A percentile compares a stretch with the other conserved stretches of the same genome.
phyloP scores from a whole-genome alignment of 2,113 vertebrate species.

The Peromyscus maniculatus region DNA sequence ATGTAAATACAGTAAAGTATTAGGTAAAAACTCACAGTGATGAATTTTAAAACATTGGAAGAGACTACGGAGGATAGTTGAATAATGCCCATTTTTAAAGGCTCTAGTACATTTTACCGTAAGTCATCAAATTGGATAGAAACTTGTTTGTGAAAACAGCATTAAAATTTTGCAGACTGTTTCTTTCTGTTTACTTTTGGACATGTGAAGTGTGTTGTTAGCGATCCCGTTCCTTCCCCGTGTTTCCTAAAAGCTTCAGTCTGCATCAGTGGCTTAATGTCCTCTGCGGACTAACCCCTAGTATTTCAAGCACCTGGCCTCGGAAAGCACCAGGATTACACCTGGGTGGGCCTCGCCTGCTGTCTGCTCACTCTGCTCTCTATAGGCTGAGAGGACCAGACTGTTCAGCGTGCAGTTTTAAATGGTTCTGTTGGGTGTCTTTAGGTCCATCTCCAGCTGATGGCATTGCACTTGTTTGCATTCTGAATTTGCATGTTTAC shows the following conservation, averaged over 20 bases:
- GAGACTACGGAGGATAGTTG: slow-evolving; percentile 60
- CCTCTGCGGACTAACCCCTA: not conserved
- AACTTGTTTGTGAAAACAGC: slow-evolving; percentile 54
- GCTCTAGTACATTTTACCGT: not conserved
- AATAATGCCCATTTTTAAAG: slow-evolving; percentile 42
- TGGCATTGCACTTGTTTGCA: slow-evolving; percentile 5
- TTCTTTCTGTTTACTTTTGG: slow-evolving; percentile 39
- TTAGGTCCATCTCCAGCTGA: not conserved
- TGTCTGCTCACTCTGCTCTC: not conserved
- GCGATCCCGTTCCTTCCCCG: rapidly evolving
- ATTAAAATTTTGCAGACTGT: slow-evolving; percentile 37
- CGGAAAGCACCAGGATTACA: not conserved
- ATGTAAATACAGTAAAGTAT: slow-evolving; percentile 83
- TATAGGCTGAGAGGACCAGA: not conserved
- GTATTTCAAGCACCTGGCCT: slow-evolving; percentile 22
- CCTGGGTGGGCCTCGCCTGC: not conserved
- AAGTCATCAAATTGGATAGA: not conserved
- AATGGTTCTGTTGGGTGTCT: not conserved
- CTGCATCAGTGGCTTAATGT: not conserved
- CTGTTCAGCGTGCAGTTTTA: not conserved
- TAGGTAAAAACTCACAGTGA: slow-evolving; percentile 79
- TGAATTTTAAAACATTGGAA: slow-evolving; percentile 86
- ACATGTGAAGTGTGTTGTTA: not conserved
- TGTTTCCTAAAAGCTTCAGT: not conserved
- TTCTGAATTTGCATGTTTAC: slow-evolving; percentile 73